phyloP scores from a whole-genome alignment of 1,140 invertebrate species.

The Laodelphax striatellus region DNA sequence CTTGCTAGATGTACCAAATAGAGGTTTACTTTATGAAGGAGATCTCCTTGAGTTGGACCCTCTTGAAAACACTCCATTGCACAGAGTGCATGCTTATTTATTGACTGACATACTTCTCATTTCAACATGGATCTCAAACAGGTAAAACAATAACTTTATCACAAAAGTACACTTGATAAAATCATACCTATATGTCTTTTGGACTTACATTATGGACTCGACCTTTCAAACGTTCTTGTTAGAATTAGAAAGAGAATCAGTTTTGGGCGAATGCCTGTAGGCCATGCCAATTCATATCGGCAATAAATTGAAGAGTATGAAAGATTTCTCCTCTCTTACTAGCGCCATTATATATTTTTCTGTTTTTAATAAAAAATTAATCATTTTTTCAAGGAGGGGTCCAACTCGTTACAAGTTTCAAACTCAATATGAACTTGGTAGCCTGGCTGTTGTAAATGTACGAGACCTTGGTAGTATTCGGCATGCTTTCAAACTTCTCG shows the following conservation, averaged over 20 bases:
- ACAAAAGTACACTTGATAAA: too few relatives aligned
- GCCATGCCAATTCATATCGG: too few relatives aligned
- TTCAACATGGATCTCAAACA: conserved; percentile 59
- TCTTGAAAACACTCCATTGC: conserved; percentile 71
- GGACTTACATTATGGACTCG: too few relatives aligned
- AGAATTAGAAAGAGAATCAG: too few relatives aligned
- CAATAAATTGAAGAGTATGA: too few relatives aligned
- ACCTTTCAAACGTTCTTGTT: too few relatives aligned
- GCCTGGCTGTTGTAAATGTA: conserved; percentile 90
- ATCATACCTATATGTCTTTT: too few relatives aligned
- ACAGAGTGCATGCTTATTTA: conserved; percentile 83
- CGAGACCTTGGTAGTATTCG: conserved; percentile 81
- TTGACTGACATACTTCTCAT: conserved; percentile 78
- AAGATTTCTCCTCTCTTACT: too few relatives aligned
- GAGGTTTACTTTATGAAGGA: conserved; percentile 75
- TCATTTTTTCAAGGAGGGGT: conserved; percentile 41
- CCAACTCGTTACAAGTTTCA: conserved; percentile 83
- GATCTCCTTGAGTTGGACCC: conserved; percentile 82
- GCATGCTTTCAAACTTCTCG: conserved; percentile 86
- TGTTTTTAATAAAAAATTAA: too few relatives aligned
- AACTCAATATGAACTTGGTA: conserved; percentile 80
- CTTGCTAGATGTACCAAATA: conserved; percentile 58
- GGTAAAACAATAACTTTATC: conserved; percentile 26
- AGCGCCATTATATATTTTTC: too few relatives aligned
- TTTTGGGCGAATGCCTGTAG: too few relatives aligned